phyloP scores from a whole-genome alignment of 2,113 vertebrate species.

The Tretioscincus oriximinensis region DNA sequence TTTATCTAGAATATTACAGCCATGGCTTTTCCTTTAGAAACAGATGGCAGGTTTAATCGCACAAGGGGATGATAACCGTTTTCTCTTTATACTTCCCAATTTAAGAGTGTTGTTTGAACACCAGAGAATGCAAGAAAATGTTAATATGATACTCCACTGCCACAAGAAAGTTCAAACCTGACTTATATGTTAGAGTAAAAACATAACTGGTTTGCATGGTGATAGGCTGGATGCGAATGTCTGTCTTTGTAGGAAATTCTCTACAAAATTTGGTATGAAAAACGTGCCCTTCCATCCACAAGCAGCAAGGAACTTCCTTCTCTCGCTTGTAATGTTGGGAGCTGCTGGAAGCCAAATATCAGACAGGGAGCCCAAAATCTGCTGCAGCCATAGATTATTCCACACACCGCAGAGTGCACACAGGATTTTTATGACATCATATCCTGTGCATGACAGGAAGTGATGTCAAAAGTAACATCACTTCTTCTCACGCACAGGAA shows the following conservation, averaged over 20 bases:
- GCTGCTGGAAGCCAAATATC: too few species aligned
- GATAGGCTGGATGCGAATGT: conserved; percentile 13
- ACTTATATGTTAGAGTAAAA: conserved; percentile 44
- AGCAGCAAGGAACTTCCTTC: too few species aligned
- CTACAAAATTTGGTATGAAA: neutral
- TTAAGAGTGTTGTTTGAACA: conserved; percentile 55
- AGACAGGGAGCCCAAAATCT: too few species aligned
- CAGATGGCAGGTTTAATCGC: conserved; percentile 48
- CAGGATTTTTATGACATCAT: too few species aligned
- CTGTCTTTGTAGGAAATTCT: neutral
- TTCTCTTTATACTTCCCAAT: conserved; percentile 61
- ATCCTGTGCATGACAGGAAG: too few species aligned
- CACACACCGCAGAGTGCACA: too few species aligned
- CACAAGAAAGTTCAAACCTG: conserved; percentile 59
- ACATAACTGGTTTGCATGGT: conserved; percentile 48
- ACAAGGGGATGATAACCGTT: conserved; percentile 51
- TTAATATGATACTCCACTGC: conserved; percentile 57
- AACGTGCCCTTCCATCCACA: neutral
- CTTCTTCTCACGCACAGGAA: too few species aligned
- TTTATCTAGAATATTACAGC: neutral
- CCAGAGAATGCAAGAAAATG: conserved; percentile 59
- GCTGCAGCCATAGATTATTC: too few species aligned
- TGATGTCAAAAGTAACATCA: too few species aligned
- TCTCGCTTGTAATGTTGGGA: too few species aligned
- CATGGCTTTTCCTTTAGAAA: conserved; percentile 50